A percentile compares a stretch with the other conserved stretches of the same genome.
These are phyloP conservation scores for Terrapene triunguis DNA, from an alignment of 2,113 vertebrate species.

Conservation along the genomic window DNA sequence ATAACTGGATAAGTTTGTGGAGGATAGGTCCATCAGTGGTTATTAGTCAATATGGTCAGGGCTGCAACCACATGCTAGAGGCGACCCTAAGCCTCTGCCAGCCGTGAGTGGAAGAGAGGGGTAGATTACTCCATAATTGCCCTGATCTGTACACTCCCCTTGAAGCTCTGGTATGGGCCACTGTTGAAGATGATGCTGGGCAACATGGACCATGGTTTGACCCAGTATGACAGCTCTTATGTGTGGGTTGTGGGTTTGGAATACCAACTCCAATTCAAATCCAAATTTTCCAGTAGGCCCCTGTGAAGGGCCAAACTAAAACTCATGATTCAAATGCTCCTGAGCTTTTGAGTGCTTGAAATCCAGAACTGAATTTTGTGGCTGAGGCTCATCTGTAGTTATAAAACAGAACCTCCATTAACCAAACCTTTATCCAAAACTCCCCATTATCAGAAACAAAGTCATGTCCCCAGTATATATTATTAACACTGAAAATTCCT, in stretches of 20 bases:
- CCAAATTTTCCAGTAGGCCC: constrained; percentile 1
- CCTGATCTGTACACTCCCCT: not conserved
- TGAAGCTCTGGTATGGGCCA: not conserved
- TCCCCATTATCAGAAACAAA: not conserved
- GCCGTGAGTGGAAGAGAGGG: not conserved
- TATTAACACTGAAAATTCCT: not conserved
- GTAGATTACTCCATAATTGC: not conserved
- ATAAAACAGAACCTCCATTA: constrained; percentile 72
- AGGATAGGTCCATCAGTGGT: not conserved
- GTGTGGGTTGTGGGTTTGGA: not conserved
- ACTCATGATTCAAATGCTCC: constrained; percentile 55
- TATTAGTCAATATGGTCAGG: not conserved
- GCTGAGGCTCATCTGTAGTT: constrained; percentile 67
- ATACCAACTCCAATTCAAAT: constrained; percentile 26
- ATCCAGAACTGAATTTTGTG: constrained; percentile 49
- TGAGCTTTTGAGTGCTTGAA: constrained; percentile 47
- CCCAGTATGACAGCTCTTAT: not conserved
- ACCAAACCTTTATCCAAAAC: constrained; percentile 47
- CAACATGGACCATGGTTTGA: not conserved
- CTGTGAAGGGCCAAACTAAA: constrained; percentile 61
- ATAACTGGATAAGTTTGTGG: not conserved
- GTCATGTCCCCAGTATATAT: not conserved
- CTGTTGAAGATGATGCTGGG: not conserved
- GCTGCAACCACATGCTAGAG: not conserved
- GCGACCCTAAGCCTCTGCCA: not conserved